Base-by-base conservation (phyloP, 2,797 vertebrate genomes). In the Columba guinea region DNA sequence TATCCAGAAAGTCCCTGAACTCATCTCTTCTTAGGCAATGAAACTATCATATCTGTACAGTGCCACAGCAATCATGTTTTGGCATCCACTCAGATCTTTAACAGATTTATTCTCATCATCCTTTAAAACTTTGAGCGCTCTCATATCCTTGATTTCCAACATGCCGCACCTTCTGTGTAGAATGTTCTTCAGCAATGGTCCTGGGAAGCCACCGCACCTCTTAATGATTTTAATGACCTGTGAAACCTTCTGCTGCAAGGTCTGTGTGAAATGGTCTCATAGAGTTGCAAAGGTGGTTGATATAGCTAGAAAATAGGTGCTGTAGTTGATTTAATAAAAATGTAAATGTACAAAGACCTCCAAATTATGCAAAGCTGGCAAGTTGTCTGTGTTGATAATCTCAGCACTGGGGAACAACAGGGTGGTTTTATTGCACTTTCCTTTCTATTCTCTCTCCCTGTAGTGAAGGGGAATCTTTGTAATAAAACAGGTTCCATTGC, bases 261-360 rank as follows among this genome's bases (percentile, higher is more conserved):
- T 49, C 56, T 67, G 35, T 0, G 0, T 85, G 87, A 93, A 95
- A 94, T 51, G 53, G 55, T 56, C 55, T 2, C 1, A 17, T 20
- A 37, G 14, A 27, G n/a, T 87, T 91, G 55, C 48, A 70, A 13
- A 81, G 35, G 34, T 64, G 39, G 68, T 55, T 94, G 81, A 79
- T 74, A 64, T 4, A 80, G 37, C 82, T 68, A 59, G 76, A 60
- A 89, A 81, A 87, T 68, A 93, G 55, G 68, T 85, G 62, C 77
- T 93, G 63, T 37, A 48, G 63, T 82, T 93, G 89, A 94, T 95
- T 87, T 93, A 96, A 94, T 96, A 94, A 94, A 94, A 90, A 90
- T 41, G 49, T 84, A 91, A 93, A 95, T 94, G 86, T 76, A 73
- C 78, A 76, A 76, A 86, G 79, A 70, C 52, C 87, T 90, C 83